Percentiles rank a stretch among this genome's conserved stretches.
Evolutionary conservation across 2,797 vertebrate genomes (phyloP).

Genomic region (Rhodeus uyekii): DNA sequence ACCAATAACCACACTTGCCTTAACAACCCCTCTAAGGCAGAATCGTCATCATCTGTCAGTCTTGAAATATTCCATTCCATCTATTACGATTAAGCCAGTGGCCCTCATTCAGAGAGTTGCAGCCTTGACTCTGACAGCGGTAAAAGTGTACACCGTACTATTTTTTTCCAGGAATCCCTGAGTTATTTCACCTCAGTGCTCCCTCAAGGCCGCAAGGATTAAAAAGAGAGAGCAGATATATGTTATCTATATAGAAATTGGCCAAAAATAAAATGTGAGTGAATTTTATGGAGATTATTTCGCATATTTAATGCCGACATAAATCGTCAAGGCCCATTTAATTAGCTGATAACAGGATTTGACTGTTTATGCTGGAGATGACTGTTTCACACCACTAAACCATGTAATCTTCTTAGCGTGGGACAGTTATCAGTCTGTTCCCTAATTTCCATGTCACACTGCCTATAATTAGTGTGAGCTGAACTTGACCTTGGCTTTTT

Average conservation of each 20-base stretch:
- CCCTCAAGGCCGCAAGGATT: neutral
- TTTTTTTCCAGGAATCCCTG: conserved; percentile 29
- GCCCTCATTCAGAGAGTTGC: neutral
- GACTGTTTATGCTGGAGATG: conserved; percentile 51
- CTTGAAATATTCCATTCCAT: neutral
- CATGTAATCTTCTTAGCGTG: conserved; percentile 59
- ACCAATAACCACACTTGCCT: neutral
- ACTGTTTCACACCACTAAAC: conserved; percentile 61
- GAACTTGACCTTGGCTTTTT: conserved; percentile 57
- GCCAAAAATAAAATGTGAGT: conserved; percentile 51
- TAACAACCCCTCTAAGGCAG: neutral
- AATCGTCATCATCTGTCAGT: neutral
- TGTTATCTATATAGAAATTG: conserved; percentile 20
- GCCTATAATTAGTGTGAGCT: conserved; percentile 53
- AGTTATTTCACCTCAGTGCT: conserved; percentile 29
- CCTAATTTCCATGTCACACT: conserved; percentile 51
- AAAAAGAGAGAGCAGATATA: conserved; percentile 19
- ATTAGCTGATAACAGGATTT: conserved; percentile 62
- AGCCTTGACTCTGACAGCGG: neutral
- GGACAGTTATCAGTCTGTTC: conserved; percentile 57
- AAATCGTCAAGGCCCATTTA: conserved; percentile 55
- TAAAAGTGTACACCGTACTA: conserved; percentile 7
- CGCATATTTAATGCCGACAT: conserved; percentile 45
- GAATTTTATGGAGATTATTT: conserved; percentile 50
- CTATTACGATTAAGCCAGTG: neutral